phyloP scores from a whole-genome alignment of 2,797 vertebrate species.

The Sternarchorhynchus goeldii region DNA sequence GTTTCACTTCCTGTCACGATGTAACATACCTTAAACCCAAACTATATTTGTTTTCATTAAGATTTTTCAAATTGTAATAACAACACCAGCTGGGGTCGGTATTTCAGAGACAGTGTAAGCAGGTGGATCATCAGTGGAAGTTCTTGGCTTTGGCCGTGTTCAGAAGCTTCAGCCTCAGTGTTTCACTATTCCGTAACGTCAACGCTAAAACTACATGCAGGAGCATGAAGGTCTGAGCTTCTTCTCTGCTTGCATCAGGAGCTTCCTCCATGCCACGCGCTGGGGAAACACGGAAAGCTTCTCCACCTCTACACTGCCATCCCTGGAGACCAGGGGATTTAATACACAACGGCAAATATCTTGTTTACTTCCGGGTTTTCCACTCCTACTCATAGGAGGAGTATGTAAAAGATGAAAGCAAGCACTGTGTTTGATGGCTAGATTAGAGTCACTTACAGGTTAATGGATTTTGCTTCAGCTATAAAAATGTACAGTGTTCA shows the following conservation, averaged over 20 bases:
- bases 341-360: background rate
- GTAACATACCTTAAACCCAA: conserved; percentile 11
- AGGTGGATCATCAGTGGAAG: background rate
- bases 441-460: conserved; percentile 31
- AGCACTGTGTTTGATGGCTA: conserved; percentile 6
- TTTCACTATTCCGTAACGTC: conserved; percentile 11
- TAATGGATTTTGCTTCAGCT: conserved; percentile 39
- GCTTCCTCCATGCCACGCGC: no score
- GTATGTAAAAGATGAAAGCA: conserved; percentile 23
- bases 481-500: conserved; percentile 38
- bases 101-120: background rate
- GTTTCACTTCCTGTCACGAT: conserved; percentile 16
- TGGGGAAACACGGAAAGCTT: background rate
- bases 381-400: background rate
- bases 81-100: background rate
- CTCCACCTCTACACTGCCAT: background rate
- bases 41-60: conserved; percentile 35
- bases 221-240: background rate
- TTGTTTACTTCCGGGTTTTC: conserved; percentile 21
- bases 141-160: background rate
- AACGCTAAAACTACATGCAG: conserved; percentile 21
- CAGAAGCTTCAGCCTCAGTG: background rate
- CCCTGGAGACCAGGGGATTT: conserved; percentile 1
- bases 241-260: no score
- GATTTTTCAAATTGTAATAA: conserved; percentile 48